A percentile compares a stretch with the other conserved stretches of the same genome.
Conservation (phyloP, 2,797 vertebrate species). For the Pachyuromys duprasi region DNA sequence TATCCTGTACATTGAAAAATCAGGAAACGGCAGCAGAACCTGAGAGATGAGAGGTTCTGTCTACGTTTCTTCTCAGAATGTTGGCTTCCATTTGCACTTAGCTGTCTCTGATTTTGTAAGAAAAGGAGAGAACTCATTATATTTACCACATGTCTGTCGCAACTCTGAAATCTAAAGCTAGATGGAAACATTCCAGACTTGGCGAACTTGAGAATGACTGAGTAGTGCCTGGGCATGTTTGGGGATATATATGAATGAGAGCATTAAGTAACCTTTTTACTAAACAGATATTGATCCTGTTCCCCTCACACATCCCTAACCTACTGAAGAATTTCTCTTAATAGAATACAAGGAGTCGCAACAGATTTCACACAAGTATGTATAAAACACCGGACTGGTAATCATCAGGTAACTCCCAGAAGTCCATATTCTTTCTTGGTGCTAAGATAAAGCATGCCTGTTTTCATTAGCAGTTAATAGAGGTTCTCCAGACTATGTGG, state of each 20-base stretch:
- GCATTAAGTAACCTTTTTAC: background rate
- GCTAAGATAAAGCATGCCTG: background rate
- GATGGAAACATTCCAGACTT: background rate
- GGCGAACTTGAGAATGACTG: background rate
- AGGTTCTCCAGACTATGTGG: background rate
- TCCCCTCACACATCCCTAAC: background rate
- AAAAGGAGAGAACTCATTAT: background rate
- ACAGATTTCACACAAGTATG: background rate
- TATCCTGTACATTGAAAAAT: slow-evolving; percentile 40
- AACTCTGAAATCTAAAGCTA: slow-evolving; percentile 19
- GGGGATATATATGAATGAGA: background rate
- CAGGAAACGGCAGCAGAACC: background rate
- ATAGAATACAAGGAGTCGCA: background rate
- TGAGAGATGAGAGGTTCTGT: background rate
- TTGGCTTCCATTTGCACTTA: background rate
- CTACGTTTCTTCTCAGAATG: background rate
- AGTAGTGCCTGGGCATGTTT: background rate
- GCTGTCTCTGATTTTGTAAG: slow-evolving; percentile 21
- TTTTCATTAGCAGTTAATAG: background rate
- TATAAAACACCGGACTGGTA: background rate
- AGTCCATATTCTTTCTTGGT: background rate
- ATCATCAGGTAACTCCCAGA: background rate
- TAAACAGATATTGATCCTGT: background rate
- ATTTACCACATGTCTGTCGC: background rate
- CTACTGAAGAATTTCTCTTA: background rate